Percentiles rank a stretch among this genome's conserved stretches.
phyloP scores from a whole-genome alignment of 1,140 invertebrate species.

The Chrysoperla carnea region DNA sequence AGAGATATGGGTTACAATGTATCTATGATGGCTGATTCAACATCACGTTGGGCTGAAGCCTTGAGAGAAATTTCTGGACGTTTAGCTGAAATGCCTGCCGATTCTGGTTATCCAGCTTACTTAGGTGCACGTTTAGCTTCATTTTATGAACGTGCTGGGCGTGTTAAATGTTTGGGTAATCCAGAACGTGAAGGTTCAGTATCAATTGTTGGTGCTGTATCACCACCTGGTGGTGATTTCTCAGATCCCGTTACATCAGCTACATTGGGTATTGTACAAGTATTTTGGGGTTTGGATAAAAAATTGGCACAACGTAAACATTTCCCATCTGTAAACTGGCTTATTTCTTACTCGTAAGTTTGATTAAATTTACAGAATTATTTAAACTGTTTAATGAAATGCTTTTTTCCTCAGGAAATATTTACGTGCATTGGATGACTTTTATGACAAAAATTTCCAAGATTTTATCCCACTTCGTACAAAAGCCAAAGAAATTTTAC shows the following conservation, averaged over 20 bases:
- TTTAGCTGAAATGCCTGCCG: slow-evolving; percentile 99
- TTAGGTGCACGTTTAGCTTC: slow-evolving; percentile 93
- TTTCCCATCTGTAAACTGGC: slow-evolving; percentile 99
- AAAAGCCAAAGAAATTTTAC: slow-evolving; percentile 87
- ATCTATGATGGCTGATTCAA: slow-evolving; percentile 99
- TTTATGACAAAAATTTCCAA: slow-evolving; percentile 97
- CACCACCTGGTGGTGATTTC: slow-evolving; percentile 99
- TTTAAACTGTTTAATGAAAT: background rate
- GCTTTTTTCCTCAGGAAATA: slow-evolving; percentile 72
- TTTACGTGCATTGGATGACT: slow-evolving; percentile 93
- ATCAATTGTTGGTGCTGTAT: slow-evolving; percentile 98
- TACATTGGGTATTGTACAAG: slow-evolving; percentile 98
- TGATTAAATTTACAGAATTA: slow-evolving; percentile 1
- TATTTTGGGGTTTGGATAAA: slow-evolving; percentile 99
- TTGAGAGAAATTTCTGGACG: slow-evolving; percentile 98
- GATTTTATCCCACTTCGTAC: slow-evolving; percentile 93
- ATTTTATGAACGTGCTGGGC: slow-evolving; percentile 98
- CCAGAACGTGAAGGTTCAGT: slow-evolving; percentile 96
- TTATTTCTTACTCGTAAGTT: slow-evolving; percentile 81
- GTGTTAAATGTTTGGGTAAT: slow-evolving; percentile 95
- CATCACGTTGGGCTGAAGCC: slow-evolving; percentile 99
- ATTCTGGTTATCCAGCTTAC: slow-evolving; percentile 98
- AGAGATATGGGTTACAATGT: slow-evolving; percentile 99
- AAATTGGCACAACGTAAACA: slow-evolving; percentile 98
- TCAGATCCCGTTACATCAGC: slow-evolving; percentile 99